Percentiles rank a stretch among this genome's conserved stretches.
These are phyloP conservation scores for Pelodiscus sinensis DNA, from an alignment of 2,113 vertebrate genomes.

Conservation along the genomic window DNA sequence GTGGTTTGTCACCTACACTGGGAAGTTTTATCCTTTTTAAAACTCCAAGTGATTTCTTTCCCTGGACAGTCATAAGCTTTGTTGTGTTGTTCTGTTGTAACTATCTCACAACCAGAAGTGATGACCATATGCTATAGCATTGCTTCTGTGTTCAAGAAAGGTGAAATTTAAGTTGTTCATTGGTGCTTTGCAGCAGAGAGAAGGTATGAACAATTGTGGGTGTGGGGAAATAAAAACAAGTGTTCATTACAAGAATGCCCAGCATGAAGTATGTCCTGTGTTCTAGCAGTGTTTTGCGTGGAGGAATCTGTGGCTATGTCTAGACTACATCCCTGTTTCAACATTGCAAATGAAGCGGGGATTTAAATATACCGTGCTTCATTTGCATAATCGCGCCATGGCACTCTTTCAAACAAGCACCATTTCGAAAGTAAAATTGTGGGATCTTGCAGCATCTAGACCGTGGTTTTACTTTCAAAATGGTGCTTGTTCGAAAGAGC, in stretches of 20 bases:
- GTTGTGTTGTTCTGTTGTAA: constrained; percentile 22
- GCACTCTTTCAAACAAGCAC: too few species aligned
- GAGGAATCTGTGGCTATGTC: not conserved
- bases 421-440: too few species aligned
- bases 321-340: too few species aligned
- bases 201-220: not conserved
- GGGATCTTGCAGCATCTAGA: too few species aligned
- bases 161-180: constrained; percentile 63
- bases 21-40: constrained; percentile 49
- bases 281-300: constrained; percentile 7
- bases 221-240: constrained; percentile 57
- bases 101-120: constrained; percentile 14
- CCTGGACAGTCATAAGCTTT: constrained; percentile 10
- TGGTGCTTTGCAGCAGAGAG: constrained; percentile 65
- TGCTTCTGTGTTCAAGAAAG: constrained; percentile 62
- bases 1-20: constrained; percentile 18
- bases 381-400: too few species aligned
- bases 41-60: constrained; percentile 22
- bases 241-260: constrained; percentile 34
- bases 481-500: too few species aligned
- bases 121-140: constrained; percentile 13
- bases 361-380: too few species aligned
- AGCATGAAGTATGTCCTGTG: constrained; percentile 42
- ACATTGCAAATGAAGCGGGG: too few species aligned
- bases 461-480: too few species aligned